A percentile compares a stretch with the other conserved stretches of the same genome.
Evolutionary conservation across 2,797 vertebrate species (phyloP).

Genomic region (Manis javanica): DNA sequence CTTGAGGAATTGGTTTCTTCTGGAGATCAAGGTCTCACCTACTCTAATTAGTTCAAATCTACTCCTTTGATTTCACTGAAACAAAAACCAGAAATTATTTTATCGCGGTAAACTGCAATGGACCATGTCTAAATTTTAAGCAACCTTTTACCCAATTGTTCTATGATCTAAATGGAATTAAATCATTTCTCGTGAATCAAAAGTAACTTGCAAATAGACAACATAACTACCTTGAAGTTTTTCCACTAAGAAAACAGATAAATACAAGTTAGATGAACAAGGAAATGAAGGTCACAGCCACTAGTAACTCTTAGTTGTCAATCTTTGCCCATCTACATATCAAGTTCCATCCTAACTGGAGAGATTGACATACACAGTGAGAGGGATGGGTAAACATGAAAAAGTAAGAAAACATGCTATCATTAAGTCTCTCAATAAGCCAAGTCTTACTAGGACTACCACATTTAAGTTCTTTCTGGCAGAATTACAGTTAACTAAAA

Average conservation of each 20-base stretch:
- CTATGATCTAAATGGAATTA: neutral
- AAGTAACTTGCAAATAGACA: neutral
- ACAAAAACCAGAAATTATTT: neutral
- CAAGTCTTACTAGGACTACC: neutral
- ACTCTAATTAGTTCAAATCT: neutral
- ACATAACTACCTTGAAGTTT: neutral
- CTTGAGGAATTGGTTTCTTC: neutral
- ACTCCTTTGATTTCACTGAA: neutral
- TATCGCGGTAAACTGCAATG: neutral
- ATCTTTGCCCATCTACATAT: neutral
- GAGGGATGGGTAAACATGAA: neutral
- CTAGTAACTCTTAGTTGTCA: neutral
- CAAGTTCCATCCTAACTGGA: neutral
- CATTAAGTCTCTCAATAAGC: neutral
- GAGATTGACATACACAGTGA: neutral
- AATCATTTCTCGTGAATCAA: neutral
- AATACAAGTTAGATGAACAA: neutral
- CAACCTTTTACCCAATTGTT: neutral
- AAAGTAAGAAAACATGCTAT: neutral
- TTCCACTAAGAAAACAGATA: neutral
- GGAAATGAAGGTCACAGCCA: neutral
- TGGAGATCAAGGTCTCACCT: neutral
- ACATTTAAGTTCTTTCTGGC: neutral
- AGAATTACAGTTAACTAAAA: conserved; percentile 29
- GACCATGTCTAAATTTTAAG: neutral